Evolutionary conservation across 2,888 invertebrate genomes (phyloP).

Genomic region (Amiota minor): DNA sequence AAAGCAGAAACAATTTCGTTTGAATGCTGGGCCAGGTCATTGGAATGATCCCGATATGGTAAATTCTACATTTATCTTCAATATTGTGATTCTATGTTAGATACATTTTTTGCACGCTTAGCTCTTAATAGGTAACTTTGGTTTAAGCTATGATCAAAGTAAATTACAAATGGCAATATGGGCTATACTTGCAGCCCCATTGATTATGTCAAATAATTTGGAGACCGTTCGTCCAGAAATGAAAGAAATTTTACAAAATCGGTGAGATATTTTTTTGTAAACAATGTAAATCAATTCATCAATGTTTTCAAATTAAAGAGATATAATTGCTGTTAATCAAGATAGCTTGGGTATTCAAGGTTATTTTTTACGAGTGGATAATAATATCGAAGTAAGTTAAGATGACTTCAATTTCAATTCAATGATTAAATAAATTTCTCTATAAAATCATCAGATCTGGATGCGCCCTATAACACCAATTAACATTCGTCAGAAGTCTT

Average conservation of each 20-base stretch:
- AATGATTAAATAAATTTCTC: neutral
- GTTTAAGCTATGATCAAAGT: constrained; percentile 80
- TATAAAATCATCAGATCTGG: constrained; percentile 68
- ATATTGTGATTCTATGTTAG: neutral
- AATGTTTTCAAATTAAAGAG: constrained; percentile 46
- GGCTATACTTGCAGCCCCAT: constrained; percentile 82
- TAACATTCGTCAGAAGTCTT: constrained; percentile 65
- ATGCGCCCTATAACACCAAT: constrained; percentile 72
- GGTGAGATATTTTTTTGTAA: constrained; percentile 58
- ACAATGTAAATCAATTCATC: neutral
- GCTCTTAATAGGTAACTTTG: constrained; percentile 78
- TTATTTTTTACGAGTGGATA: constrained; percentile 72
- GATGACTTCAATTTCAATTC: neutral
- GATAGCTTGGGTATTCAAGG: constrained; percentile 81
- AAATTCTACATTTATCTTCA: constrained; percentile 37
- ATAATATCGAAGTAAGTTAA: constrained; percentile 66
- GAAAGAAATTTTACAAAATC: constrained; percentile 78
- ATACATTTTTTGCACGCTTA: constrained; percentile 49
- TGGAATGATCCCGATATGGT: constrained; percentile 85
- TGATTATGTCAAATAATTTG: constrained; percentile 83
- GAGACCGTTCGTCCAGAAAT: constrained; percentile 77
- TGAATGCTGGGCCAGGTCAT: constrained; percentile 79
- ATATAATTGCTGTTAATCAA: constrained; percentile 80
- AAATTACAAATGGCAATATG: constrained; percentile 84
- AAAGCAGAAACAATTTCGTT: constrained; percentile 77